A percentile compares a stretch with the other conserved stretches of the same genome.
Evolutionary conservation across 2,888 invertebrate genomes (phyloP).

Genomic region (Nemapogon koenigi): DNA sequence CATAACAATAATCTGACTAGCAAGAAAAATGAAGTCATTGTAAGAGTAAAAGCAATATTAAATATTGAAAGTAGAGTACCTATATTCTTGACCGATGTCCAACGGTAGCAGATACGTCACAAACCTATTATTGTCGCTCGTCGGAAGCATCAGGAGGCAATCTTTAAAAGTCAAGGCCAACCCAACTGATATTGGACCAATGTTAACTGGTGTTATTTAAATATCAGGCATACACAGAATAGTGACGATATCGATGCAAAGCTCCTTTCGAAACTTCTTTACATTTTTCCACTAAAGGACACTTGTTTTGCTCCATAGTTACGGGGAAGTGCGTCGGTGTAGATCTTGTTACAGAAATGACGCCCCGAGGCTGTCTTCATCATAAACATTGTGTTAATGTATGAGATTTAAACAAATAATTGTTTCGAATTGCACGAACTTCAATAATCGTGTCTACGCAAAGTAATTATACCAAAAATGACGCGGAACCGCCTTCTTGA

Average conservation of each 20-base stretch:
- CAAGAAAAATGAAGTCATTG: too few relatives aligned
- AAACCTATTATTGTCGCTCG: constrained; percentile 38
- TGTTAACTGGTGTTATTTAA: constrained; percentile 64
- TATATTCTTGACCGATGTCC: too few relatives aligned
- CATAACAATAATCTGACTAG: too few relatives aligned
- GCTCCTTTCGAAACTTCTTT: constrained; percentile 52
- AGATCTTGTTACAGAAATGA: too few relatives aligned
- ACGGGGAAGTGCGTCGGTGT: constrained; percentile 20
- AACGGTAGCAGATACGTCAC: too few relatives aligned
- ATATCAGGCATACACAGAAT: constrained; percentile 38
- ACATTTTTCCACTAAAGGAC: constrained; percentile 42
- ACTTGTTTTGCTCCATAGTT: constrained; percentile 15
- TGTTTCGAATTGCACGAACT: constrained; percentile 4
- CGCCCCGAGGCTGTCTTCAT: constrained; percentile 2
- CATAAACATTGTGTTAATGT: constrained; percentile 2
- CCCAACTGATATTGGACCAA: constrained; percentile 48
- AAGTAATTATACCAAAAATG: constrained; percentile 4
- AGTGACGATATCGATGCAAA: constrained; percentile 29
- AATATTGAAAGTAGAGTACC: too few relatives aligned
- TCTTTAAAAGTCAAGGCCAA: constrained; percentile 56
- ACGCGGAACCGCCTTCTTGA: too few relatives aligned
- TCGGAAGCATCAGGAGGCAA: constrained; percentile 50
- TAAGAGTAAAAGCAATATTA: too few relatives aligned
- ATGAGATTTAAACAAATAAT: constrained; percentile 6
- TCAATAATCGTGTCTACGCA: too few relatives aligned